Conservation (phyloP, 2,797 vertebrate species). For the Pogonophryne albipinna region DNA sequence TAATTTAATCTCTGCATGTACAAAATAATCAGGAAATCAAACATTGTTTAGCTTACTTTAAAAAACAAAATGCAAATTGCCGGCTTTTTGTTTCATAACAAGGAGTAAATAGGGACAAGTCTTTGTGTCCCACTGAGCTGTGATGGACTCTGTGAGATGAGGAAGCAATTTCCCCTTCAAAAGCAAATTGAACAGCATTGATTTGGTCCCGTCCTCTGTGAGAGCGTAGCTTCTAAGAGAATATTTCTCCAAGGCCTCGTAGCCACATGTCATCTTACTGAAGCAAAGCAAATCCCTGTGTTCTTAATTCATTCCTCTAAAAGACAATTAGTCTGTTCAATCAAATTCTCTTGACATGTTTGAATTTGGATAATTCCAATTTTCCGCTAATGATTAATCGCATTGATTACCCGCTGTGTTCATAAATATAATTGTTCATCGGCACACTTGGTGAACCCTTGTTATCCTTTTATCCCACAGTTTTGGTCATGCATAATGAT, state of each 20-base stretch:
- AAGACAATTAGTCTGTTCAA: conserved; percentile 72
- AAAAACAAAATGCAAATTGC: conserved; percentile 59
- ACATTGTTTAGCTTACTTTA: conserved; percentile 42
- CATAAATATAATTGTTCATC: conserved; percentile 24
- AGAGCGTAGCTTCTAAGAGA: conserved; percentile 66
- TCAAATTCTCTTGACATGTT: conserved; percentile 55
- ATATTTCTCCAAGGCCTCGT: conserved; percentile 49
- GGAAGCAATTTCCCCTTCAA: conserved; percentile 68
- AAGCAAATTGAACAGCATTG: conserved; percentile 68
- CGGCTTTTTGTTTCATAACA: conserved; percentile 57
- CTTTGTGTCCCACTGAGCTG: conserved; percentile 53
- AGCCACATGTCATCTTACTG: conserved; percentile 41
- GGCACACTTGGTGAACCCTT: neutral
- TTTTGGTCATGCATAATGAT: conserved; percentile 16
- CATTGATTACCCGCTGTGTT: conserved; percentile 36
- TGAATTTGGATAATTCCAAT: conserved; percentile 51
- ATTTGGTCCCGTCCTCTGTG: conserved; percentile 47
- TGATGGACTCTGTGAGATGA: conserved; percentile 63
- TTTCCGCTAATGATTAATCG: conserved; percentile 57
- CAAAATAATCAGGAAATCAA: conserved; percentile 49
- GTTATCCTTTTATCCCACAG: neutral
- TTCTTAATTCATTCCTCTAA: conserved; percentile 60
- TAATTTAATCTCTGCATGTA: conserved; percentile 20
- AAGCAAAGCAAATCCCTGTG: conserved; percentile 42
- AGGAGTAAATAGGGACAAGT: conserved; percentile 60